A percentile compares a stretch with the other conserved stretches of the same genome.
Evolutionary conservation across 2,797 vertebrate species (phyloP).

Genomic region (Labeo calbasu): DNA sequence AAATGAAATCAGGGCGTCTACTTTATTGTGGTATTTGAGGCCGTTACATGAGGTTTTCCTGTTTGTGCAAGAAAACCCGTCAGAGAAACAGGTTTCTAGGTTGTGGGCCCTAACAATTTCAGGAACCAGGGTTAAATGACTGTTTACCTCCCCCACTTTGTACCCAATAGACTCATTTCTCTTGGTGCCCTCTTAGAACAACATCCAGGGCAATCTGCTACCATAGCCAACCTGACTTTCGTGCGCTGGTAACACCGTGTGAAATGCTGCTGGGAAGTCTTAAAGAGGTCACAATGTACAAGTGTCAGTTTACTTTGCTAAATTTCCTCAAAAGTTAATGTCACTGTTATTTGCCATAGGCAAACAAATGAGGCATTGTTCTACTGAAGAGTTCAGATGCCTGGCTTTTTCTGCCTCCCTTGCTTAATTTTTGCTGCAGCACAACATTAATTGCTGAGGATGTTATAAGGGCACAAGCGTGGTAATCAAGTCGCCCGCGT

Average conservation of each 20-base stretch:
- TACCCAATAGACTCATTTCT: slow-evolving; percentile 60
- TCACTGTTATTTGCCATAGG: not conserved
- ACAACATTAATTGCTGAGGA: slow-evolving; percentile 72
- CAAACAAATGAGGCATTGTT: slow-evolving; percentile 9
- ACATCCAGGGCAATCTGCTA: slow-evolving; percentile 68
- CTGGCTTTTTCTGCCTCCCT: slow-evolving; percentile 66
- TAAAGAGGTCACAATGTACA: slow-evolving; percentile 80
- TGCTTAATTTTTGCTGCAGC: slow-evolving; percentile 73
- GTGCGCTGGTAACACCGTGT: not conserved
- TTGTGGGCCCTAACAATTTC: slow-evolving; percentile 72
- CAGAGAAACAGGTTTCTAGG: slow-evolving; percentile 80
- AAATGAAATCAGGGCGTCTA: slow-evolving; percentile 68
- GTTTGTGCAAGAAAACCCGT: slow-evolving; percentile 75
- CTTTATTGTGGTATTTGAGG: slow-evolving; percentile 72
- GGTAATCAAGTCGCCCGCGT: slow-evolving; percentile 80
- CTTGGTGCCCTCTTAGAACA: slow-evolving; percentile 49
- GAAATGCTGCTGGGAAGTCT: slow-evolving; percentile 51
- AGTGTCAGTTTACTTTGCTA: slow-evolving; percentile 70
- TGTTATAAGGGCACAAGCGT: slow-evolving; percentile 72
- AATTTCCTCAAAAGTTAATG: slow-evolving; percentile 61
- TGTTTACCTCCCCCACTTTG: slow-evolving; percentile 61
- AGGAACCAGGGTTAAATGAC: slow-evolving; percentile 65
- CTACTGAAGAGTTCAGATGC: slow-evolving; percentile 10
- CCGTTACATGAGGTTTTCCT: slow-evolving; percentile 82
- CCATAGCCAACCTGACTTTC: slow-evolving; percentile 66